These are phyloP conservation scores for Nasonia longicornis DNA, from an alignment of 1,140 invertebrate genomes.

Conservation along the genomic window DNA sequence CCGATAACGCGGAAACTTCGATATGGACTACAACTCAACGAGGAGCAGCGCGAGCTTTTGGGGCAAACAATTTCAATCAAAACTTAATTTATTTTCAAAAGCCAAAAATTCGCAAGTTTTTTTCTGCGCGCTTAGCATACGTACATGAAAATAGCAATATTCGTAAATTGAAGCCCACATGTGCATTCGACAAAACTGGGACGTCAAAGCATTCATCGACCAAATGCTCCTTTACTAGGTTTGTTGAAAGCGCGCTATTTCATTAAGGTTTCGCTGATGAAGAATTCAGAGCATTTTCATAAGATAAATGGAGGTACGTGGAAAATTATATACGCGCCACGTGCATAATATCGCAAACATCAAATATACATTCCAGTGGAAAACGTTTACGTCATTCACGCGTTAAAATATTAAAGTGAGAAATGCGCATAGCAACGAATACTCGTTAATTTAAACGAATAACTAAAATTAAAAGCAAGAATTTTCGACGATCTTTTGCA, in stretches of 20 bases:
- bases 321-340: not conserved
- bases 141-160: not conserved
- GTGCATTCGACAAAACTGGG: not conserved
- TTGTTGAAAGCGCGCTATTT: not conserved
- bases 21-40: too few species aligned
- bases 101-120: not conserved
- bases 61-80: not conserved
- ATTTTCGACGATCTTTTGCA: not conserved
- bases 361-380: constrained; percentile 25
- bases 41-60: too few species aligned
- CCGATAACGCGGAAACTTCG: too few species aligned
- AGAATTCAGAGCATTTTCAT: constrained; percentile 29
- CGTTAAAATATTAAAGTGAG: constrained; percentile 3
- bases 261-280: constrained; percentile 1
- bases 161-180: not conserved
- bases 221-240: not conserved
- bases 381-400: not conserved
- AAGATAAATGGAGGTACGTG: constrained; percentile 16
- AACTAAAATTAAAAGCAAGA: not conserved
- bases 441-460: not conserved
- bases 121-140: not conserved
- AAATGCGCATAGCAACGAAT: not conserved
- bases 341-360: constrained; percentile 23
- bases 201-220: not conserved
- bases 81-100: not conserved